These are phyloP conservation scores for Odontocolon sp. DNA, from an alignment of 2,888 invertebrate genomes.

Conservation along the genomic window DNA sequence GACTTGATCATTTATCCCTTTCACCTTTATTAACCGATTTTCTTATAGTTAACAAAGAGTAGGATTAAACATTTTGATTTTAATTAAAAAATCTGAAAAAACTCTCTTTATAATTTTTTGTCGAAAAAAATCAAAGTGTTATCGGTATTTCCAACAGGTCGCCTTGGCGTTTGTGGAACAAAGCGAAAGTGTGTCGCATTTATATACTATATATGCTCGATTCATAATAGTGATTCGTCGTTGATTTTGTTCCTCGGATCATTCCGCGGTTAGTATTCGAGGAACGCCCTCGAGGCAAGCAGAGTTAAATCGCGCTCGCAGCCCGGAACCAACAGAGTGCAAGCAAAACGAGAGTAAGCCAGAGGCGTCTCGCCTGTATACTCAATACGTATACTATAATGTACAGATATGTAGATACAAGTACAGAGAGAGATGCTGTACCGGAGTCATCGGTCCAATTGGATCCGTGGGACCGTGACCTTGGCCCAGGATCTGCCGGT, in stretches of 20 bases:
- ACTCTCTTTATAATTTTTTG: no score
- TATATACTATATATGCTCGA: constrained; percentile 29
- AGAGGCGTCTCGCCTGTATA: not conserved
- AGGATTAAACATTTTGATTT: no score
- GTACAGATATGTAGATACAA: not conserved
- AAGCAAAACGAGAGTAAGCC: constrained; percentile 65
- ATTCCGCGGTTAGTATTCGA: constrained; percentile 6
- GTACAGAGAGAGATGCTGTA: constrained; percentile 53
- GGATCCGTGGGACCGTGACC: constrained; percentile 68
- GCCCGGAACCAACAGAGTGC: constrained; percentile 33
- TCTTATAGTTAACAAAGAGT: no score
- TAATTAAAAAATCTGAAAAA: no score
- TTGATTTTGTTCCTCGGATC: constrained; percentile 3
- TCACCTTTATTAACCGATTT: no score
- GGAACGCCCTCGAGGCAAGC: constrained; percentile 12
- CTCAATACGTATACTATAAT: not conserved
- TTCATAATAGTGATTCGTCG: constrained; percentile 26
- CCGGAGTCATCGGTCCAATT: constrained; percentile 61
- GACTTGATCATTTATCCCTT: no score
- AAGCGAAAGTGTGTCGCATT: constrained; percentile 66
- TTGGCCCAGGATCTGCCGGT: constrained; percentile 63
- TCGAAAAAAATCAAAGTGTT: no score
- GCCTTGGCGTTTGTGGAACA: constrained; percentile 61
- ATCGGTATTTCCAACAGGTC: no score
- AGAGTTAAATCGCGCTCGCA: constrained; percentile 38